A percentile compares a stretch with the other conserved stretches of the same genome.
Evolutionary conservation across 2,797 vertebrate genomes (phyloP).

Genomic region (Xerus rutilus): DNA sequence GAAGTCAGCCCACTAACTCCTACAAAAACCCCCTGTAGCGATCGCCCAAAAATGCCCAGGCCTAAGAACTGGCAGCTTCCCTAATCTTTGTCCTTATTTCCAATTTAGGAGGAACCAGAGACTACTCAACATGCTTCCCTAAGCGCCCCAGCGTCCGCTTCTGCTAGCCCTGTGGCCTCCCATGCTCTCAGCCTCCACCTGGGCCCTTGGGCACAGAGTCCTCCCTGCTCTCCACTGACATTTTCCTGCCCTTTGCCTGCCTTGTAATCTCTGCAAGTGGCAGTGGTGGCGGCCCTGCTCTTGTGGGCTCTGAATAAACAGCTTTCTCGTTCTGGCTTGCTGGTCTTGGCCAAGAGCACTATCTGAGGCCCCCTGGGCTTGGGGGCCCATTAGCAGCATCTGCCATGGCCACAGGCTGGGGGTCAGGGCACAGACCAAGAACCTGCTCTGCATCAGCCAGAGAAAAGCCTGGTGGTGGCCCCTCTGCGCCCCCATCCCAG

Average conservation of each 20-base stretch:
- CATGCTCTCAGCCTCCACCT: not conserved
- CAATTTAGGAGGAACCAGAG: not conserved
- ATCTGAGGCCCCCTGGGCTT: not conserved
- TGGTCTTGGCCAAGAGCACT: accelerated
- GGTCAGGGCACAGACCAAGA: not conserved
- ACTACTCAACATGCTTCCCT: accelerated
- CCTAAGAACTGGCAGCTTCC: accelerated
- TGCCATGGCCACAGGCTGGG: not conserved
- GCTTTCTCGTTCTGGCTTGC: accelerated
- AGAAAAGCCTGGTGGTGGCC: accelerated
- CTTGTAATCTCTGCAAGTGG: accelerated
- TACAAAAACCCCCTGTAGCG: accelerated
- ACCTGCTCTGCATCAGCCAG: not conserved
- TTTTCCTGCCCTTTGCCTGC: accelerated
- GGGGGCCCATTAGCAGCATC: accelerated
- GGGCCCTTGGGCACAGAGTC: accelerated
- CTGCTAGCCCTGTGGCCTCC: not conserved
- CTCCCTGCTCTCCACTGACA: not conserved
- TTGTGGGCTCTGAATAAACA: accelerated
- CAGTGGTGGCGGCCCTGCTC: accelerated
- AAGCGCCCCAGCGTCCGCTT: accelerated
- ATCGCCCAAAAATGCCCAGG: accelerated
- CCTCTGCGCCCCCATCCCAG: not conserved
- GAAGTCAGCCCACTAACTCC: not conserved
- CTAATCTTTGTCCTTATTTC: not conserved